Evolutionary conservation across 2,113 vertebrate species (phyloP).

Genomic region (Paramormyrops kingsleyae): DNA sequence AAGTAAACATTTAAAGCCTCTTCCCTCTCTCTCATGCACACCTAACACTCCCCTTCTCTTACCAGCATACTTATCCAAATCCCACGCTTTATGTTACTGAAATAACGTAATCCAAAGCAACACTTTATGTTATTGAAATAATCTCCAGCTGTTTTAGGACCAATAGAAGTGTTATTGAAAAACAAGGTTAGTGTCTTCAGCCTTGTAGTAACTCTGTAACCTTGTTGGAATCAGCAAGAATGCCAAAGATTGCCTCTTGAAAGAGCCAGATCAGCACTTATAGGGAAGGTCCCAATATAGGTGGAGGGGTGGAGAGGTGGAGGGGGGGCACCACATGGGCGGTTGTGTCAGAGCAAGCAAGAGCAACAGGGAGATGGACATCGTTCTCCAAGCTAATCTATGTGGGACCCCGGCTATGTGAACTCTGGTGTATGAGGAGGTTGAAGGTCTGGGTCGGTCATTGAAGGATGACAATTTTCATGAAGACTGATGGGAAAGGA

Average conservation of each 20-base stretch:
- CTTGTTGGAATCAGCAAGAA: background rate
- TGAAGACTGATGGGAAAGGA: background rate
- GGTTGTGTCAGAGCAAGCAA: background rate
- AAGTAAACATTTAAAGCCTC: conserved; percentile 1
- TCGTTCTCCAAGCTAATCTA: background rate
- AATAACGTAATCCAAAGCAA: background rate
- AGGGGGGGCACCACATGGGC: background rate
- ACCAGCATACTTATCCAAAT: background rate
- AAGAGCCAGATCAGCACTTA: background rate
- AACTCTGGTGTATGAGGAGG: background rate
- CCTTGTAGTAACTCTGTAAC: background rate
- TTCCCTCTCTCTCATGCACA: background rate
- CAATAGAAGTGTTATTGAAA: background rate
- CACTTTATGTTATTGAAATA: background rate
- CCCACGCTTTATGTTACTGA: too few species aligned
- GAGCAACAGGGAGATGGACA: background rate
- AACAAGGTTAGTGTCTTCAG: background rate
- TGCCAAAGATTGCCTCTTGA: background rate
- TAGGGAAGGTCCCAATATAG: background rate
- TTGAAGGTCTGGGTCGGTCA: background rate
- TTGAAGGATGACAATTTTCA: background rate
- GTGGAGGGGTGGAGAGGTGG: background rate
- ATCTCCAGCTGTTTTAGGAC: background rate
- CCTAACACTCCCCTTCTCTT: too few species aligned
- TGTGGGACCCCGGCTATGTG: background rate